Evolutionary conservation across 2,113 vertebrate species (phyloP), one percentile per base, ranked within the genome.

Genomic region (Nycticebus coucang): DNA sequence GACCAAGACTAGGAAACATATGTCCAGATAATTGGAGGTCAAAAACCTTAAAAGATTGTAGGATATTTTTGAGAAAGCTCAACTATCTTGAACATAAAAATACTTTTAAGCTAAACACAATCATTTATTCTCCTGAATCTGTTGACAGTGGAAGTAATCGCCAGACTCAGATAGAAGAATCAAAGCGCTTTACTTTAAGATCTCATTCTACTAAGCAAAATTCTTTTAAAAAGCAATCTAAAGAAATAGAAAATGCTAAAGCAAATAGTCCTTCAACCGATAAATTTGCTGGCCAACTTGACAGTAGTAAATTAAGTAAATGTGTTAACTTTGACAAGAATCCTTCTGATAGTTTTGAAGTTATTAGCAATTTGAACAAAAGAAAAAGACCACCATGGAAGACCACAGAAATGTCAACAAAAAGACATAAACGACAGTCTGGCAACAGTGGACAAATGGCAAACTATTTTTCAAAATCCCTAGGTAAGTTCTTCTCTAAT

Each of bases 41-140:
- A 87, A 99, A 99, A 98, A 98, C 98, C 37, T 98, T 99, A 97
- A 99, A 99, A 98, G 99, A 99, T 92, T 99, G 99, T 97, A 99
- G 99, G 80, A 99, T 99, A 98, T 99, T 99, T 98, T 98, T 99
- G 96, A 99, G 98, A 97, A 99, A 99, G 98, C 99, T 99, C 96
- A 99, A 99, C 97, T 99, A 98, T 91, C 98, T 99, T 88, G 98
- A 99, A 97, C 98, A 98, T 90, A 98, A 98, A 91, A 98, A 96
- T 97, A 97, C 98, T 24, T 98, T 98, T 96, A 98, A 98, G 41
- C 84, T 98, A 97, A 98, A 98, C 96, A 96, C 97, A 86, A 91
- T 97, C 71, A 79, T 98, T 96, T 98, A 97, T 96, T 97, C 98
- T 97, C 97, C 98, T n/a, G 98, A 98, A 88, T 92, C 96, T 97